Evolutionary conservation across 2,888 invertebrate species (phyloP).

Genomic region (Ceraclea dissimilis): DNA sequence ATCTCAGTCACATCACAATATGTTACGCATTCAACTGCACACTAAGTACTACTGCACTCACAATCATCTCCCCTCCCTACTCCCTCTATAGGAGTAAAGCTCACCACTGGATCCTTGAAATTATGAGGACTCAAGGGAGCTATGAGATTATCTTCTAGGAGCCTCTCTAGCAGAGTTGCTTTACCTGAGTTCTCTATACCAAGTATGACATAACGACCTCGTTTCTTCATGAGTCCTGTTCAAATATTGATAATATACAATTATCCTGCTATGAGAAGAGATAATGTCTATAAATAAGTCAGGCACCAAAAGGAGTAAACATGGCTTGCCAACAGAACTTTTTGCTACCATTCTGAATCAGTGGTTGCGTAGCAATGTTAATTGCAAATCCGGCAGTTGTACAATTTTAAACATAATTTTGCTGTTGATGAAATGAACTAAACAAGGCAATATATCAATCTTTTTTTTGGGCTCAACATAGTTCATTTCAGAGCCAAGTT

Average conservation of each 20-base stretch:
- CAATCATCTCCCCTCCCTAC: constrained; percentile 13
- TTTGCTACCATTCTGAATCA: too few species aligned
- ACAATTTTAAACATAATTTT: too few species aligned
- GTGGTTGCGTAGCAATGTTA: too few species aligned
- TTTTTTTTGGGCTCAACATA: too few species aligned
- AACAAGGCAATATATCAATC: too few species aligned
- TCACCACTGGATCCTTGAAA: constrained; percentile 12
- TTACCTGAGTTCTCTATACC: constrained; percentile 39
- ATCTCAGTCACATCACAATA: too few species aligned
- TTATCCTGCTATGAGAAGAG: constrained; percentile 9
- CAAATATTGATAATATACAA: not conserved
- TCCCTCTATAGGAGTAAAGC: not conserved
- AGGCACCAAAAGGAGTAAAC: too few species aligned
- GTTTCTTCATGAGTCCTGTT: constrained; percentile 26
- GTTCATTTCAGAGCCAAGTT: too few species aligned
- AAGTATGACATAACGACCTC: constrained; percentile 36
- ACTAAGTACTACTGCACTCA: constrained; percentile 7
- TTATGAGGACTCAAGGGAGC: constrained; percentile 33
- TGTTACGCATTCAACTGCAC: too few species aligned
- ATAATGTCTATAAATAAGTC: constrained; percentile 14
- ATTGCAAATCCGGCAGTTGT: too few species aligned
- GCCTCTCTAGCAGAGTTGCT: constrained; percentile 33
- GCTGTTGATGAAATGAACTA: too few species aligned
- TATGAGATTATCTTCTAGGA: constrained; percentile 36
- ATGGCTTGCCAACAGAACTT: too few species aligned